phyloP scores from a whole-genome alignment of 2,113 vertebrate species.

The Corydoras maculifer region DNA sequence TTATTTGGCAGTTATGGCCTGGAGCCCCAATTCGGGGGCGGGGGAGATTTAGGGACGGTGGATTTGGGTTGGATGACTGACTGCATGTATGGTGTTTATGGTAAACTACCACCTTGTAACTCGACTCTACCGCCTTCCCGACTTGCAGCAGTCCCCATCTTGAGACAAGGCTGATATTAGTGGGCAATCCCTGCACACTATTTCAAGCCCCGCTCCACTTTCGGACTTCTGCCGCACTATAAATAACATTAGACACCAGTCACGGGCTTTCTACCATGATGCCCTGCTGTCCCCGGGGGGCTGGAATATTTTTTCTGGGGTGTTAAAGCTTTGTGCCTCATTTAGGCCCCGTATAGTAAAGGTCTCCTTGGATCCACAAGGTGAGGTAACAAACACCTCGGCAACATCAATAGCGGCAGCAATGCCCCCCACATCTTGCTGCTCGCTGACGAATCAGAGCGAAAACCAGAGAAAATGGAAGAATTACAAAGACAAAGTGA shows the following conservation, averaged over 20 bases:
- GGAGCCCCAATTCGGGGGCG: neutral
- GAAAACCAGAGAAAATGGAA: slow-evolving; percentile 31
- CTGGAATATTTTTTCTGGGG: too few relatives aligned
- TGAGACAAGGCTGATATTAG: slow-evolving; percentile 59
- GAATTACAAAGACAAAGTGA: slow-evolving; percentile 40
- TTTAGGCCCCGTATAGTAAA: slow-evolving; percentile 3
- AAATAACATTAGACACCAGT: slow-evolving; percentile 58
- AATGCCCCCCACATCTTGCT: too few relatives aligned
- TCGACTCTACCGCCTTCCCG: slow-evolving; percentile 31
- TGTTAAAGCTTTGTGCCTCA: slow-evolving; percentile 31
- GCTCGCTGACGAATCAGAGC: neutral
- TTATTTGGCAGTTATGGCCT: neutral
- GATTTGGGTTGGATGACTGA: too few relatives aligned
- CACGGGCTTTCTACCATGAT: slow-evolving; percentile 45
- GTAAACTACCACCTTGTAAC: slow-evolving; percentile 17
- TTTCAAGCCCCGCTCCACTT: slow-evolving; percentile 50
- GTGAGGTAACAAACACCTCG: neutral
- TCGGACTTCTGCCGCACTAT: slow-evolving; percentile 49
- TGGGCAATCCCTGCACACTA: slow-evolving; percentile 47
- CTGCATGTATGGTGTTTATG: too few relatives aligned
- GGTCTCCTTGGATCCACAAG: neutral
- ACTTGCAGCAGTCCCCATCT: slow-evolving; percentile 36
- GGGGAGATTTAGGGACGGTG: too few relatives aligned
- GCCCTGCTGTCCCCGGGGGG: slow-evolving; percentile 31
- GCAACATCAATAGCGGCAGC: neutral